Evolutionary conservation across 2,888 invertebrate species (phyloP).

Genomic region (Archips xylosteana): DNA sequence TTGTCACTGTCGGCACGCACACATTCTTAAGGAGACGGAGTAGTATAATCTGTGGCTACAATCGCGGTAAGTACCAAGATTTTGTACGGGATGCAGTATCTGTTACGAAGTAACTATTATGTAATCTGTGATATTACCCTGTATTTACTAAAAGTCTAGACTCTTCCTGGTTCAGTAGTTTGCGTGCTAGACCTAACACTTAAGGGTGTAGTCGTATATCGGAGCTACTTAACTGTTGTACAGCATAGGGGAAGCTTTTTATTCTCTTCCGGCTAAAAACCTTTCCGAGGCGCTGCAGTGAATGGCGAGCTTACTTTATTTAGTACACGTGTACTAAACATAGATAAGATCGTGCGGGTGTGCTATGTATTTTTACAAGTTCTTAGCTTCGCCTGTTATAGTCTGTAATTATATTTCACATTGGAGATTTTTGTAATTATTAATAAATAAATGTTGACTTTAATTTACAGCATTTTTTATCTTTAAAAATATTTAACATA

Average conservation of each 20-base stretch:
- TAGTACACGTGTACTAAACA: background rate
- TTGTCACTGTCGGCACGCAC: too few species aligned
- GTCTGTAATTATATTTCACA: too few species aligned
- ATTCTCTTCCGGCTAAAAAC: slow-evolving; percentile 13
- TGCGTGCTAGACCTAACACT: slow-evolving; percentile 1
- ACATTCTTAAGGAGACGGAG: too few species aligned
- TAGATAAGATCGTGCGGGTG: background rate
- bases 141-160: background rate
- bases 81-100: too few species aligned
- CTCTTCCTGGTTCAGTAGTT: background rate
- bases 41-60: too few species aligned
- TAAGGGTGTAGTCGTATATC: background rate
- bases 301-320: slow-evolving; percentile 8
- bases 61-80: too few species aligned
- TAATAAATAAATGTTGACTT: too few species aligned
- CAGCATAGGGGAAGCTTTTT: background rate
- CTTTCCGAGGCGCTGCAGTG: slow-evolving; percentile 7
- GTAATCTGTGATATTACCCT: too few species aligned
- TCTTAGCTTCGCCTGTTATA: background rate
- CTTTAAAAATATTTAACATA: too few species aligned
- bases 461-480: too few species aligned
- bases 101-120: too few species aligned
- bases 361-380: background rate
- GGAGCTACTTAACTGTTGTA: slow-evolving; percentile 8
- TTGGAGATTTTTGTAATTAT: too few species aligned